Conservation (phyloP, 1,140 invertebrate genomes). For the Hycleus cichorii region DNA sequence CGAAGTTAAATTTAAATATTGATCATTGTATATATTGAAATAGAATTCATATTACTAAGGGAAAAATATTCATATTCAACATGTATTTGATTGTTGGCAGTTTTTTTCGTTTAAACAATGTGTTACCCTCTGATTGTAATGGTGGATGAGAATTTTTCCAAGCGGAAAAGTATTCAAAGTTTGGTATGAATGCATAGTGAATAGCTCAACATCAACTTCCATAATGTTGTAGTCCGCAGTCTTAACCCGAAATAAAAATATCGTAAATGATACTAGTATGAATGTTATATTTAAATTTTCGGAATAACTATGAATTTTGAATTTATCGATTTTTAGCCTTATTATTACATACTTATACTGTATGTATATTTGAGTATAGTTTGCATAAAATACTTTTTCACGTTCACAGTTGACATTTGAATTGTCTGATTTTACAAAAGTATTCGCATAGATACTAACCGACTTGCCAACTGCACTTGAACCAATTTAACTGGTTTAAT, state of each 20-base stretch:
- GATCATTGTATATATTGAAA: slow-evolving; percentile 10
- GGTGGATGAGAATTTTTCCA: slow-evolving; percentile 6
- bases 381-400: too few relatives aligned
- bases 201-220: slow-evolving; percentile 10
- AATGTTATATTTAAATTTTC: slow-evolving; percentile 11
- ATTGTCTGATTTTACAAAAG: too few relatives aligned
- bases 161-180: slow-evolving; percentile 15
- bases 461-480: too few relatives aligned
- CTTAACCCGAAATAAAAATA: slow-evolving; percentile 16
- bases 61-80: slow-evolving; percentile 12
- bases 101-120: slow-evolving; percentile 4
- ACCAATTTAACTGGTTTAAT: too few relatives aligned
- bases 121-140: slow-evolving; percentile 14
- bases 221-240: slow-evolving; percentile 6
- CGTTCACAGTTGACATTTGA: too few relatives aligned
- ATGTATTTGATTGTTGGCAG: slow-evolving; percentile 6
- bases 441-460: too few relatives aligned
- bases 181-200: slow-evolving; percentile 8
- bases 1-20: slow-evolving; percentile 12
- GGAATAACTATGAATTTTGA: not conserved
- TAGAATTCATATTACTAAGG: slow-evolving; percentile 9
- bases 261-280: slow-evolving; percentile 11
- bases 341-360: too few relatives aligned
- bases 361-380: too few relatives aligned
- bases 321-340: slow-evolving; percentile 5